phyloP scores from a whole-genome alignment of 2,797 vertebrate genomes.

The Numenius phaeopus region DNA sequence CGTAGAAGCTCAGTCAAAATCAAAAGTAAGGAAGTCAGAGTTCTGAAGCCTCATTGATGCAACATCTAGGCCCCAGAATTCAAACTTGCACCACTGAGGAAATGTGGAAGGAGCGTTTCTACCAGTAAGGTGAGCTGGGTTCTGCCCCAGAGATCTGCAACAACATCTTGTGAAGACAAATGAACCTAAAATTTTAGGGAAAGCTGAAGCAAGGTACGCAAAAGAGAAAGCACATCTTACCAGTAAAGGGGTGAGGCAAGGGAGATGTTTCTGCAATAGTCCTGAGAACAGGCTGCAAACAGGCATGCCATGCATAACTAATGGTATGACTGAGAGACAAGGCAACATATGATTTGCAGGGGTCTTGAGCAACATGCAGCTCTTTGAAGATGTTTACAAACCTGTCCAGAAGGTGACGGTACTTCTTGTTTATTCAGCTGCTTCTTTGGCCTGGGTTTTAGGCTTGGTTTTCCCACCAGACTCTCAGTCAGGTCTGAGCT shows the following conservation, averaged over 20 bases:
- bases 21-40: not conserved
- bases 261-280: not conserved
- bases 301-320: not conserved
- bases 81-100: not conserved
- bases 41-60: not conserved
- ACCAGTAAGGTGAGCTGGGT: not conserved
- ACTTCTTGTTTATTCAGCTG: slow-evolving; percentile 22
- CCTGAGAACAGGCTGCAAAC: slow-evolving; percentile 15
- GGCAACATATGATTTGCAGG: not conserved
- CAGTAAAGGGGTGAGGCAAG: not conserved
- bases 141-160: not conserved
- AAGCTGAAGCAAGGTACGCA: not conserved
- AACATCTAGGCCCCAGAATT: not conserved
- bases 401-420: slow-evolving; percentile 38
- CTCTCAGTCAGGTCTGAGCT: slow-evolving; percentile 71
- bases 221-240: not conserved
- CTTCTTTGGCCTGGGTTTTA: not conserved
- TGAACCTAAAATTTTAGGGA: not conserved
- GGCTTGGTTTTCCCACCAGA: not conserved
- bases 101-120: not conserved
- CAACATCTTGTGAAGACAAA: not conserved
- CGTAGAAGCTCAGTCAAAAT: not conserved
- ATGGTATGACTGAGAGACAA: not conserved
- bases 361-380: slow-evolving; percentile 50
- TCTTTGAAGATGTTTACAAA: slow-evolving; percentile 67